Conservation (phyloP, 2,797 vertebrate genomes). For the Channa striata region DNA sequence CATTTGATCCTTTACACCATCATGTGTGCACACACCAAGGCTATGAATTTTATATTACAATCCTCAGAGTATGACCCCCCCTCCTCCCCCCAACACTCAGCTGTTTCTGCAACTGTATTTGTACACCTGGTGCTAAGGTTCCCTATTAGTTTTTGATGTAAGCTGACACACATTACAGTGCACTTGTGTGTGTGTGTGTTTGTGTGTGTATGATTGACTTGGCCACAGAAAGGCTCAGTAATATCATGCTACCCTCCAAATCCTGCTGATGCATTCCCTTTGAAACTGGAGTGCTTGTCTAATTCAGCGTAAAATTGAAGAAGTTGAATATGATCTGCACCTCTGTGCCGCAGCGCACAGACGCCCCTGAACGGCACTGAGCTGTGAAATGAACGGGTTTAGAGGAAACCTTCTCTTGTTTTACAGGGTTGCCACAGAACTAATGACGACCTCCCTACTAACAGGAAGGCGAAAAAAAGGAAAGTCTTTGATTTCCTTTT, state of each 20-base stretch:
- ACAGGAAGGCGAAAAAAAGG: conserved; percentile 54
- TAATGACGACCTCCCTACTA: conserved; percentile 19
- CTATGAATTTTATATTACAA: conserved; percentile 18
- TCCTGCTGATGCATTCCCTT: conserved; percentile 49
- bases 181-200: conserved; percentile 11
- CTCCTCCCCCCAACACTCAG: too few relatives aligned
- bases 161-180: not conserved
- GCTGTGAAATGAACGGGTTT: conserved; percentile 27
- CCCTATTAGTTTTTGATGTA: not conserved
- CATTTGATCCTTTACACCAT: not conserved
- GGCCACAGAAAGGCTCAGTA: conserved; percentile 29
- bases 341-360: conserved; percentile 22
- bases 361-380: conserved; percentile 20
- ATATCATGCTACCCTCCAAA: conserved; percentile 37
- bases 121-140: conserved; percentile 2
- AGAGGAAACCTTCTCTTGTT: conserved; percentile 36
- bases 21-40: not conserved
- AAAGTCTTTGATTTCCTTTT: conserved; percentile 62
- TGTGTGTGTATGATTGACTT: conserved; percentile 31
- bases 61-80: not conserved
- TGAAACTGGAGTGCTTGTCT: conserved; percentile 64
- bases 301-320: conserved; percentile 68
- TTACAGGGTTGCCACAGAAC: conserved; percentile 26
- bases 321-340: conserved; percentile 44
- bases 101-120: conserved; percentile 6